Base-by-base conservation (phyloP, 2,797 vertebrate genomes). In the Ispidina picta region DNA sequence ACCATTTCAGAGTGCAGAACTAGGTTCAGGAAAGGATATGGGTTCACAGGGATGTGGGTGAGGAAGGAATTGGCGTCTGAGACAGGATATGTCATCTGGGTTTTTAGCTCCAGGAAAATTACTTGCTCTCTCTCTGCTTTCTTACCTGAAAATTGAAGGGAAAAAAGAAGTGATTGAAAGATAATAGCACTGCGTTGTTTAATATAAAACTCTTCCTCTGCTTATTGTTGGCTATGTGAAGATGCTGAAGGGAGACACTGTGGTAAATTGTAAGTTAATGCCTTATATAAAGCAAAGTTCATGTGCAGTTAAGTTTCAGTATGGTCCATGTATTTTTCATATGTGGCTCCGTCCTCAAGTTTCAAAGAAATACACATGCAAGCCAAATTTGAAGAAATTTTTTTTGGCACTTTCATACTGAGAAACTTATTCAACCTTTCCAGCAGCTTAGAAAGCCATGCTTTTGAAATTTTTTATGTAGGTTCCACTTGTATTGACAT, bases 361-460 rank as follows among this genome's bases (percentile, higher is more conserved):
- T 96, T 91, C 93, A 92, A 88, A 92, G 89, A 88, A 89, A 82
- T 48, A 79, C 4, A 5, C 65, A 71, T 23, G 43, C 37, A 65
- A 86, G 86, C 89, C 92, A 95, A 94, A 93, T 64, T 82, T 18
- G 4, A 77, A 95, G 39, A 84, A 65, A 54, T 58, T 54, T 79
- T 81, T 75, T 93, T 94, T 94, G 23, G 83, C 94, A 17, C 83
- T 83, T 96, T 88, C 68, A 62, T 46, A 31, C 68, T 90, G 69
- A 95, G 74, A 88, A 94, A 88, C 69, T 91, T 94, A 88, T 51
- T 89, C 77, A 94, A 69, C 83, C 68, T 96, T 95, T 95, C 89
- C 88, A 91, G 60, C 64, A 76, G 46, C 72, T 86, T 82, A 92
- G 77, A 94, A 86, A 82, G 68, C 71, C 29, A 14, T 77, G 63